These are phyloP conservation scores for Athalia circularis DNA, from an alignment of 2,888 invertebrate species.

Conservation along the genomic window DNA sequence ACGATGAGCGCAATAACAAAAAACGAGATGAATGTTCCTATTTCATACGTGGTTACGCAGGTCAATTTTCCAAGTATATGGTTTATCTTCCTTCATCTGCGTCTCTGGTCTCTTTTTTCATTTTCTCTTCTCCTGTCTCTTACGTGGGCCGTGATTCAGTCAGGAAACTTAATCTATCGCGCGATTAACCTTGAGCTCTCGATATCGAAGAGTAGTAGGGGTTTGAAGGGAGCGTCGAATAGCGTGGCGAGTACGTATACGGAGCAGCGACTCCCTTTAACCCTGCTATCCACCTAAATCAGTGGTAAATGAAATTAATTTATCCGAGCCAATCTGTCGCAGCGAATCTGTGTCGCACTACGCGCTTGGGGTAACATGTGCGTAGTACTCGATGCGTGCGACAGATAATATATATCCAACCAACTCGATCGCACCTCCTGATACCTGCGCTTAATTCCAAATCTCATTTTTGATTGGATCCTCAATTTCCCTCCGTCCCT, in stretches of 20 bases:
- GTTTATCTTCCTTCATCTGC: neutral
- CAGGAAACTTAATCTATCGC: conserved; percentile 44
- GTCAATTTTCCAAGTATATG: conserved; percentile 33
- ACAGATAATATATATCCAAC: conserved; percentile 61
- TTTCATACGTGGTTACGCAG: conserved; percentile 24
- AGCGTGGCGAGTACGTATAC: conserved; percentile 47
- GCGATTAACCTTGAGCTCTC: conserved; percentile 43
- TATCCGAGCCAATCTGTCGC: conserved; percentile 65
- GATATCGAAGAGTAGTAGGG: conserved; percentile 31
- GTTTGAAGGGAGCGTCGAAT: neutral
- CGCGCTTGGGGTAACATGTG: conserved; percentile 39
- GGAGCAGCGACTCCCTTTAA: conserved; percentile 54
- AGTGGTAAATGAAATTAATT: conserved; percentile 65
- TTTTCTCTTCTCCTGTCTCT: too few species aligned
- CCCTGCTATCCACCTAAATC: conserved; percentile 59
- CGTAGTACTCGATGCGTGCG: conserved; percentile 59
- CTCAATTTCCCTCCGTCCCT: neutral
- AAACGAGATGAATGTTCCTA: conserved; percentile 24
- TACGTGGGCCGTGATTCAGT: conserved; percentile 8
- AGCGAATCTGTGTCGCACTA: conserved; percentile 45
- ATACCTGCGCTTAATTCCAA: conserved; percentile 7
- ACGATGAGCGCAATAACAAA: too few species aligned
- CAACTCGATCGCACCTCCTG: conserved; percentile 12
- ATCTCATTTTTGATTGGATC: conserved; percentile 3
- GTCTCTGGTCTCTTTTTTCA: neutral